These are phyloP conservation scores for Ormyrus rosae DNA, from an alignment of 2,888 invertebrate genomes.

Conservation along the genomic window DNA sequence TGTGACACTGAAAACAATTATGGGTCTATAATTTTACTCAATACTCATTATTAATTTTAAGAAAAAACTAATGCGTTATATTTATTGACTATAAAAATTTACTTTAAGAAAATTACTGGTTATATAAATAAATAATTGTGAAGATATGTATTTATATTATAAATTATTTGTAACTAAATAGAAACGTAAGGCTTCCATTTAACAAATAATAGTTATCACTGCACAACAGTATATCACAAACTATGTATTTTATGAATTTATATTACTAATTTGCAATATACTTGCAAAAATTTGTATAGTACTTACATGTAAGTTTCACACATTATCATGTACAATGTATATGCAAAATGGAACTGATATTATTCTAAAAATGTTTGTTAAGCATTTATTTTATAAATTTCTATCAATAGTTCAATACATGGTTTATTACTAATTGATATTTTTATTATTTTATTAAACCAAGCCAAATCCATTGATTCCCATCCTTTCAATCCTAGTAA, in stretches of 20 bases:
- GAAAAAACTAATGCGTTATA: conserved; percentile 19
- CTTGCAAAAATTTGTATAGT: conserved; percentile 56
- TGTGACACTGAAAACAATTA: no score
- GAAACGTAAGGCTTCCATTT: conserved; percentile 26
- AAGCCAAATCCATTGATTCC: no score
- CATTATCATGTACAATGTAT: neutral
- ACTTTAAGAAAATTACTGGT: conserved; percentile 19
- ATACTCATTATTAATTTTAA: conserved; percentile 34
- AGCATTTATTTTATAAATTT: conserved; percentile 51
- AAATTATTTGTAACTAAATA: conserved; percentile 15
- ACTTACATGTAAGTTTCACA: conserved; percentile 52
- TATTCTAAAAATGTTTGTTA: conserved; percentile 19
- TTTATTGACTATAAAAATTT: conserved; percentile 15
- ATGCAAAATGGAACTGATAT: conserved; percentile 43
- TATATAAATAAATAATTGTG: conserved; percentile 29
- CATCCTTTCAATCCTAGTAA: no score
- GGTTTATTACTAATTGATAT: conserved; percentile 30
- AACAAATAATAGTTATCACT: conserved; percentile 11
- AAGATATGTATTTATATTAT: conserved; percentile 6
- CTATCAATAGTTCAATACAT: conserved; percentile 33
- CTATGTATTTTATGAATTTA: conserved; percentile 6
- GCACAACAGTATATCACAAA: neutral
- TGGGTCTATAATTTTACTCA: neutral
- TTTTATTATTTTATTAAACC: conserved; percentile 19
- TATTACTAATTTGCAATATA: conserved; percentile 11